Base-by-base conservation (phyloP, 2,113 vertebrate species). In the Spilogale gracilis region DNA sequence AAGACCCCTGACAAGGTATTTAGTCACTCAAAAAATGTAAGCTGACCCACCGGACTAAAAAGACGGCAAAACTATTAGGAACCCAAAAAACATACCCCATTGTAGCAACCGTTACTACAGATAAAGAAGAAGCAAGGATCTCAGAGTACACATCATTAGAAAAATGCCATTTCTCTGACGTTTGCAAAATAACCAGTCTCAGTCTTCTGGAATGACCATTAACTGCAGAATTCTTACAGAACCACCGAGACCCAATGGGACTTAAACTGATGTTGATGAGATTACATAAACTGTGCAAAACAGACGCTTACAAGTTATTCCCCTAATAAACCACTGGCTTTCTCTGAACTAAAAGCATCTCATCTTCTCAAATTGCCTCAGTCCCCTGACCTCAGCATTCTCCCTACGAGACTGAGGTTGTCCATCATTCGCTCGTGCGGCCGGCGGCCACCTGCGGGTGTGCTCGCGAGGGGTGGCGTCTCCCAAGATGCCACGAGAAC, bases 151-250 rank as follows among this genome's bases (percentile, higher is more conserved):
- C 60, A 25, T 43, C 71, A 60, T 67, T 82, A 63, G 60, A 94
- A 92, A 95, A 87, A 71, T 45, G n/a, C 10, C 32, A 52, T 95
- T 92, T 86, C 76, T 86, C 63, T 86, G 80, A 60, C 56, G 87
- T 69, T 96, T 96, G 25, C 23, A 97, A 92, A 96, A 85, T 23
- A 84, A n/a, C 5, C 54, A 88, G 25, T 86, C 58, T 96, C 13
- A 2, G 6, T 90, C 85, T 95, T 95, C 86, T 89, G 91, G 54
- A 86, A 16, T 97, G 78, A 85, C 23, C 30, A 58, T 58, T 85
- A 96, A 89, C 67, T 38, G 38, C 14, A 83, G 80, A 96, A 84
- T 69, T 94, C 48, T 92, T 93, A 67, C 4, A 61, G 69, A 91
- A 67, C 50, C 18, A 69, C 30, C 69, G 56, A 67, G 85, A 82